Evolutionary conservation across 2,888 invertebrate species (phyloP).

Genomic region (Girardia tigrina): DNA sequence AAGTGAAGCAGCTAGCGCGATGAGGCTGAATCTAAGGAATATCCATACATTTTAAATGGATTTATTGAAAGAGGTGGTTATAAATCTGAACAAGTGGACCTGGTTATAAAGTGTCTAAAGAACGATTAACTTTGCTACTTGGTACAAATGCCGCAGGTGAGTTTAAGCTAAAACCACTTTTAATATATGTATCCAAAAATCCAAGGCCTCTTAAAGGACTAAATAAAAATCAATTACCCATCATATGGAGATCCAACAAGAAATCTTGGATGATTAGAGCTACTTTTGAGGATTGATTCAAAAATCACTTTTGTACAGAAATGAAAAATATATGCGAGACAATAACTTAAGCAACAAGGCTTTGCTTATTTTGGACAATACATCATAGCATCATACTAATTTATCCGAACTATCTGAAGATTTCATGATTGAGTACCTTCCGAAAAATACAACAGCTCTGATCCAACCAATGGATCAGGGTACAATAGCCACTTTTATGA

Average conservation of each 20-base stretch:
- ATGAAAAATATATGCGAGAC: neutral
- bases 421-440: neutral
- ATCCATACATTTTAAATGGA: constrained; percentile 19
- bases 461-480: neutral
- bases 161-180: constrained; percentile 42
- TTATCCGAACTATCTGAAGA: neutral
- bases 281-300: neutral
- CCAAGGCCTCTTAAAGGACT: constrained; percentile 41
- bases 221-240: neutral
- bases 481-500: neutral
- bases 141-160: constrained; percentile 42
- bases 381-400: neutral
- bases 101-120: constrained; percentile 38
- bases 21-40: constrained; percentile 19
- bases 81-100: neutral
- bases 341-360: neutral
- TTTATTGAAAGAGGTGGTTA: constrained; percentile 10
- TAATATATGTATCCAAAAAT: constrained; percentile 43
- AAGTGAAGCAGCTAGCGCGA: constrained; percentile 11
- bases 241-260: constrained; percentile 11
- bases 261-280: neutral
- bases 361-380: neutral
- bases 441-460: neutral
- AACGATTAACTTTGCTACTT: constrained; percentile 41
- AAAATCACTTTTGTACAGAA: constrained; percentile 2